Evolutionary conservation across 2,797 vertebrate species (phyloP).

Genomic region (Lutjanus campechanus): DNA sequence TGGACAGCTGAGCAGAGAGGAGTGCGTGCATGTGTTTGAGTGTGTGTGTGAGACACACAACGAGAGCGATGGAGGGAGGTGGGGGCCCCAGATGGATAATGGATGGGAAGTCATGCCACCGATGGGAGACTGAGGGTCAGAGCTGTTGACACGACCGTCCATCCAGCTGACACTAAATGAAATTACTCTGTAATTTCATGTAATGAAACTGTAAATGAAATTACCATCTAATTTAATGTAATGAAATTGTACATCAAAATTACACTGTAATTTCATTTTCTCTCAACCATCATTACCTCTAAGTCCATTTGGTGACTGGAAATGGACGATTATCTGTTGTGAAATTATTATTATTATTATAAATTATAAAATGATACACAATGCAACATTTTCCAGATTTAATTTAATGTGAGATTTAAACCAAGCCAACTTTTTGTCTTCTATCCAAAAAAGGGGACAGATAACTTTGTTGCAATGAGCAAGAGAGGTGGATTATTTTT

Average conservation of each 20-base stretch:
- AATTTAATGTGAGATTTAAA: too few species aligned
- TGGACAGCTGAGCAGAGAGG: constrained; percentile 12
- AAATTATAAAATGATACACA: too few species aligned
- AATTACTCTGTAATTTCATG: constrained; percentile 17
- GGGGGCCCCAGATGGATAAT: constrained; percentile 87
- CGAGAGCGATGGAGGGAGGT: constrained; percentile 41
- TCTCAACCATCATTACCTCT: background rate
- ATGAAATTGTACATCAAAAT: constrained; percentile 27
- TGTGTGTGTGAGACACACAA: background rate
- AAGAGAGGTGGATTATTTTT: too few species aligned
- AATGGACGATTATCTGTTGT: background rate
- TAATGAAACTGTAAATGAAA: constrained; percentile 36
- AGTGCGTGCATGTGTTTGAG: constrained; percentile 2
- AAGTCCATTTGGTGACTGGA: constrained; percentile 5
- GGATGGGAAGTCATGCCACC: constrained; percentile 79
- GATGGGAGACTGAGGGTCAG: constrained; percentile 42
- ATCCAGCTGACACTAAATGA: constrained; percentile 63
- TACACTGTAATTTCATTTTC: background rate
- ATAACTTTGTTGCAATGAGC: too few species aligned
- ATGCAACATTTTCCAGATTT: too few species aligned
- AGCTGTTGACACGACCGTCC: constrained; percentile 39
- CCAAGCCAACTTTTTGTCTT: too few species aligned
- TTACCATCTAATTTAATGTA: constrained; percentile 18
- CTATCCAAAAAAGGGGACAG: too few species aligned
- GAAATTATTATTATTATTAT: too few species aligned